These are phyloP conservation scores for Meriones unguiculatus DNA, from an alignment of 2,113 vertebrate genomes.

Conservation along the genomic window DNA sequence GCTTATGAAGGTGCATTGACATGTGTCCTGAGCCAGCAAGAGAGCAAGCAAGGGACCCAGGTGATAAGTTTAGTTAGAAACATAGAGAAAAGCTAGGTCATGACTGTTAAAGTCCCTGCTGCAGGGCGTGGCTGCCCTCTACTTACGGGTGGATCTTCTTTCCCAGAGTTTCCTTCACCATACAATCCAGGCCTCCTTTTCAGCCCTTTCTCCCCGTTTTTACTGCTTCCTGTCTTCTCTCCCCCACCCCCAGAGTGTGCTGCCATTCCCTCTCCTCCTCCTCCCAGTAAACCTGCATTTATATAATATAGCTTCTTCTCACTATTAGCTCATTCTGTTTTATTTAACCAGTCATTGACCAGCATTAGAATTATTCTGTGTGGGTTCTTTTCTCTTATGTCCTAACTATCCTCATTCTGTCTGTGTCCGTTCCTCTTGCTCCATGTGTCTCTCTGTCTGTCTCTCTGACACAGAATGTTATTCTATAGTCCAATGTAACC, in stretches of 20 bases:
- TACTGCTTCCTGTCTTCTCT: too few species aligned
- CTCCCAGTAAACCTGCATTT: too few species aligned
- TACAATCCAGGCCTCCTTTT: too few species aligned
- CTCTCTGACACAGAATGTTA: neutral
- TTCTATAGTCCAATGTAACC: neutral
- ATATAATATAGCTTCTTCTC: too few species aligned
- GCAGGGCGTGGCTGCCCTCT: too few species aligned
- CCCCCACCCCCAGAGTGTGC: too few species aligned
- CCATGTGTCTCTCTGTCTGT: neutral
- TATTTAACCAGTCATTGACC: too few species aligned
- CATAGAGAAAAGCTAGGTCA: neutral
- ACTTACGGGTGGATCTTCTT: too few species aligned
- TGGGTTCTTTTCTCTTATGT: neutral
- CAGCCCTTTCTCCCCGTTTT: too few species aligned
- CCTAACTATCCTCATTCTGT: neutral
- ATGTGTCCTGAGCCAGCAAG: conserved; percentile 3
- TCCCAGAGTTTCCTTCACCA: too few species aligned
- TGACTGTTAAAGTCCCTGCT: neutral
- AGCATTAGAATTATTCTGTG: neutral
- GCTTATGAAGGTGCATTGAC: neutral
- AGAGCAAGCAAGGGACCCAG: neutral
- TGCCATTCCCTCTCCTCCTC: too few species aligned
- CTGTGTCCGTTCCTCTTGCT: neutral
- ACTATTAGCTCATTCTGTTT: too few species aligned
- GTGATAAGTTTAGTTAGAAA: conserved; percentile 25